Conservation (phyloP, 2,888 invertebrate genomes). For the Stenichneumon culpator region DNA sequence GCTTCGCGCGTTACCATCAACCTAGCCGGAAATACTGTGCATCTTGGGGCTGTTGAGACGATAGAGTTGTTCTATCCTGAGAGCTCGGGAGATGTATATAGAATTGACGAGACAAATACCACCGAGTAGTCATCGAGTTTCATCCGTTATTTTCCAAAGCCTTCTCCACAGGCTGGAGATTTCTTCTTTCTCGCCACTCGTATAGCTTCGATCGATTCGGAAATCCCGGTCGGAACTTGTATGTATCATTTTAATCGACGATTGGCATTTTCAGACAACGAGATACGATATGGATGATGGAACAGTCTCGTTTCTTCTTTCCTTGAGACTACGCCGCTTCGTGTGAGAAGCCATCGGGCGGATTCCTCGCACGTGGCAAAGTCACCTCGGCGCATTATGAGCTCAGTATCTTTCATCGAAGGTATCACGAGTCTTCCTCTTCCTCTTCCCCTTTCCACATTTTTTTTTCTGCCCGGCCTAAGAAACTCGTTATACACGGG, state of each 20-base stretch:
- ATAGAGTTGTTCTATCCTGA: slow-evolving; percentile 50
- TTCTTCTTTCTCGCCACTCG: too few relatives aligned
- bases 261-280: not conserved
- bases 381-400: slow-evolving; percentile 53
- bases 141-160: not conserved
- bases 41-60: slow-evolving; percentile 33
- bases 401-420: slow-evolving; percentile 56
- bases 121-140: not conserved
- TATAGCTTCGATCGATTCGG: too few relatives aligned
- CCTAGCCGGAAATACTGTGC: slow-evolving; percentile 35
- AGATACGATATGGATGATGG: not conserved
- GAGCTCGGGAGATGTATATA: not conserved
- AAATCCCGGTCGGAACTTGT: too few relatives aligned
- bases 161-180: not conserved
- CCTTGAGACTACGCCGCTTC: slow-evolving; percentile 8
- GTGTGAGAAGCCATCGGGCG: not conserved
- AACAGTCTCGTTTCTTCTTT: not conserved
- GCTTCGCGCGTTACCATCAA: slow-evolving; percentile 42
- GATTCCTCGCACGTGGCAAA: slow-evolving; percentile 63
- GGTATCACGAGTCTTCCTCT: slow-evolving; percentile 29
- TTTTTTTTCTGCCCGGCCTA: slow-evolving; percentile 47
- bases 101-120: too few relatives aligned
- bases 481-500: slow-evolving; percentile 59
- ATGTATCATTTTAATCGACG: too few relatives aligned
- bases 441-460: not conserved